Base-by-base conservation (phyloP, 2,888 invertebrate genomes). In the Automeris io region DNA sequence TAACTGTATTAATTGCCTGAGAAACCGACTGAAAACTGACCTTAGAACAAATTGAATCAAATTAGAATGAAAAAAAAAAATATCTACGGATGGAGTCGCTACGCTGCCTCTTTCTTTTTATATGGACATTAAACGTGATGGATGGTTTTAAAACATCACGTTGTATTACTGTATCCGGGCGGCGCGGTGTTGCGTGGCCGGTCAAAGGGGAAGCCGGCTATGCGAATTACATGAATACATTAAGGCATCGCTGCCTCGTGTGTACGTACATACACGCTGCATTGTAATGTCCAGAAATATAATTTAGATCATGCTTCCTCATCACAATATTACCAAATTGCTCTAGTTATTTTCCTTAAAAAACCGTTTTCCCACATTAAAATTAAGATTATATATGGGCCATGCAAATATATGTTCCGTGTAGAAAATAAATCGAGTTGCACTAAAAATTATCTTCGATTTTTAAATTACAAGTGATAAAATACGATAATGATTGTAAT, bases 201-300 rank as follows among this genome's bases (percentile, higher is more conserved):
- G 86, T 86, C 86, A 86, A 86, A 86, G 85, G 83, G 83, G 83
- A 85, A 80, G 73, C 77, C 81, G 76, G 81, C 76, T 78, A 83
- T 80, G 83, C 79, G 86, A 85, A 85, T 86, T 85, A 85, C 85
- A 83, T 85, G 86, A 86, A 86, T 86, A 86, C 81, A 85, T 86
- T 86, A 86, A 79, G 78, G 80, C 75, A 75, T 75, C 64, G 76
- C 68, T 71, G 70, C 77, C 75, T 74, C 72, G 69, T 81, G 75
- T 74, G 70, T 81, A 77, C 74, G 70, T 81, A 77, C 29, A 29
- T 29, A 29, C 74, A 80, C 75, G 81, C 79, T 77, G 79, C 75
- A 78, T 70, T 75, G 83, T 83, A 82, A 83, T 86, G 80, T 76
- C 79, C 74, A 80, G 78, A 81, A 79, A 83, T 82, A 85, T 75